Conservation (phyloP, 2,797 vertebrate species). For the Lagorchestes hirsutus region DNA sequence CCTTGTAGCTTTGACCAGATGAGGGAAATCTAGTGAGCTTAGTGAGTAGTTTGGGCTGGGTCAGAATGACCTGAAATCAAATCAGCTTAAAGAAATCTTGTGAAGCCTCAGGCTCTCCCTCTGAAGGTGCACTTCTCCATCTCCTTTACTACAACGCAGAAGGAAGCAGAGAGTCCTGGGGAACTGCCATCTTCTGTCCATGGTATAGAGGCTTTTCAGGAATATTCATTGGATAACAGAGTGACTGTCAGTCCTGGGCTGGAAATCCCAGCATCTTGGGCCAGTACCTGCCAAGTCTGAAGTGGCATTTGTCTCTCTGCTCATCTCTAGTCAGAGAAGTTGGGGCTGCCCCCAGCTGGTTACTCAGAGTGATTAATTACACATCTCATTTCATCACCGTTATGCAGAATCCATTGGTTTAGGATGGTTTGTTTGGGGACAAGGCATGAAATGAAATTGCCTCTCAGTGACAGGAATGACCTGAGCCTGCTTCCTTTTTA, state of each 20-base stretch:
- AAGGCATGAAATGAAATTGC: conserved; percentile 81
- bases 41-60: conserved; percentile 18
- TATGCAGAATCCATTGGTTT: conserved; percentile 70
- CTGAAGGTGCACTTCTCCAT: conserved; percentile 50
- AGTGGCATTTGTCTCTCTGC: conserved; percentile 35
- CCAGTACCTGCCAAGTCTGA: conserved; percentile 45
- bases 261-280: conserved; percentile 46
- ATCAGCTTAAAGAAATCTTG: conserved; percentile 17
- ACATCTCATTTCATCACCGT: conserved; percentile 79
- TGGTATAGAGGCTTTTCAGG: background rate
- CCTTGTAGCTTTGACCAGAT: conserved; percentile 37
- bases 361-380: conserved; percentile 75
- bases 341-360: conserved; percentile 50
- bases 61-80: conserved; percentile 41
- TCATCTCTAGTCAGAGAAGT: conserved; percentile 53
- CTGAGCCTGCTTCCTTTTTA: conserved; percentile 85
- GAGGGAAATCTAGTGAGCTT: background rate
- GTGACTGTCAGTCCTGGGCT: conserved; percentile 40
- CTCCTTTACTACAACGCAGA: conserved; percentile 22
- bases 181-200: background rate
- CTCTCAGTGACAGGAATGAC: conserved; percentile 87
- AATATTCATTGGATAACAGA: conserved; percentile 12
- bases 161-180: background rate
- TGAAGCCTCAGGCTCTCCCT: conserved; percentile 39
- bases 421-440: conserved; percentile 74